phyloP scores from a whole-genome alignment of 2,888 invertebrate genomes.

The Lydus trimaculatus region DNA sequence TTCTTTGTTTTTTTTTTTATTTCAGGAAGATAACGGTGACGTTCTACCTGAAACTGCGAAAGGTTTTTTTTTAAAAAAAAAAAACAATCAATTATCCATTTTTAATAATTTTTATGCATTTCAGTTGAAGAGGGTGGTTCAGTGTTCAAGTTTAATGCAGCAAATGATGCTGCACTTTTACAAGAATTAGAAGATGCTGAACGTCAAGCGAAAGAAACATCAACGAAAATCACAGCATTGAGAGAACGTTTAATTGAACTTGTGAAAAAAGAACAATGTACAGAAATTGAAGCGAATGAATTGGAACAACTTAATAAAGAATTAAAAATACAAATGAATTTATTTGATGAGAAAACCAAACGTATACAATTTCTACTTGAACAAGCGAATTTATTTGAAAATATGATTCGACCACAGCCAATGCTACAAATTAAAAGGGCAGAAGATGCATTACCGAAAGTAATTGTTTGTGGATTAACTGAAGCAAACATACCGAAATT shows the following conservation, averaged over 20 bases:
- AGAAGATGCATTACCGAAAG: conserved; percentile 62
- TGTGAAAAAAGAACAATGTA: conserved; percentile 66
- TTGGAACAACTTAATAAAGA: conserved; percentile 66
- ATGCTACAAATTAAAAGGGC: conserved; percentile 39
- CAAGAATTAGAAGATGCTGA: conserved; percentile 62
- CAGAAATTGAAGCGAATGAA: conserved; percentile 65
- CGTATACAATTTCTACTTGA: conserved; percentile 66
- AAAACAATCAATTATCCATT: too few relatives aligned
- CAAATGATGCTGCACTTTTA: conserved; percentile 53
- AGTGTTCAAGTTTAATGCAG: conserved; percentile 44
- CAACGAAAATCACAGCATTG: conserved; percentile 59
- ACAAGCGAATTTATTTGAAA: conserved; percentile 55
- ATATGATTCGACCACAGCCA: conserved; percentile 48
- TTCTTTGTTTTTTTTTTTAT: background rate
- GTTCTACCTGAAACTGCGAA: conserved; percentile 20
- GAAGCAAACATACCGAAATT: conserved; percentile 65
- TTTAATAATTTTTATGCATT: too few relatives aligned
- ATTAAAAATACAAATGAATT: conserved; percentile 67
- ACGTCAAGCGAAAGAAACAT: conserved; percentile 60
- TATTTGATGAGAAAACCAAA: conserved; percentile 69
- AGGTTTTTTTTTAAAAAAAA: too few relatives aligned
- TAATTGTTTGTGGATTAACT: conserved; percentile 64
- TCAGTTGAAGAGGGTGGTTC: conserved; percentile 24
- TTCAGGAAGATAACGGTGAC: conserved; percentile 9
- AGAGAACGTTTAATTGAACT: conserved; percentile 56